These are phyloP conservation scores for Alloplasta piceator DNA, from an alignment of 2,888 invertebrate species.

Conservation along the genomic window DNA sequence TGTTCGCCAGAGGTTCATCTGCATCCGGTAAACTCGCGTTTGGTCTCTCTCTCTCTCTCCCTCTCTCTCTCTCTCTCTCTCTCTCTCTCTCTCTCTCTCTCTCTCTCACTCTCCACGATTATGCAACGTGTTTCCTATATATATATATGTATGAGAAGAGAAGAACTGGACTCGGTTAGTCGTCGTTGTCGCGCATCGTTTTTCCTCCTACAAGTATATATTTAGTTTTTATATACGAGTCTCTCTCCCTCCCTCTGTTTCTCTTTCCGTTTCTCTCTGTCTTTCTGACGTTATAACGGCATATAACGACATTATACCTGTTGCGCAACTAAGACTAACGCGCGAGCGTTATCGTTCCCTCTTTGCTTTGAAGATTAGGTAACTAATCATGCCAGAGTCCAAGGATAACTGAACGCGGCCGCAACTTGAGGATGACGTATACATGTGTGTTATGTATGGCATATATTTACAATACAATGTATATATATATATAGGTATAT, in stretches of 20 bases:
- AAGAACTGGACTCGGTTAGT: conserved; percentile 52
- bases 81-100: conserved; percentile 33
- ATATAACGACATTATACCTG: conserved; percentile 72
- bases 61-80: conserved; percentile 30
- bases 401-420: conserved; percentile 75
- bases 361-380: conserved; percentile 80
- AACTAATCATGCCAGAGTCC: conserved; percentile 82
- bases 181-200: conserved; percentile 22
- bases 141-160: neutral
- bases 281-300: conserved; percentile 42
- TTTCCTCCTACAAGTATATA: conserved; percentile 49
- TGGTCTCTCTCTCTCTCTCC: conserved; percentile 34
- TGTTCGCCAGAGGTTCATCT: conserved; percentile 59
- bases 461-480: no score
- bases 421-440: conserved; percentile 17
- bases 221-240: conserved; percentile 61
- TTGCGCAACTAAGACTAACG: conserved; percentile 77
- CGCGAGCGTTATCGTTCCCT: conserved; percentile 77
- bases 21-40: conserved; percentile 62
- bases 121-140: conserved; percentile 25
- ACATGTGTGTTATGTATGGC: no score
- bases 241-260: conserved; percentile 46
- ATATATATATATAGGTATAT: no score
- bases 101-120: conserved; percentile 36
- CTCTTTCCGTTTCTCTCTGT: no score